Conservation (phyloP, 2,888 invertebrate species). For the Yponomeuta sedellus region DNA sequence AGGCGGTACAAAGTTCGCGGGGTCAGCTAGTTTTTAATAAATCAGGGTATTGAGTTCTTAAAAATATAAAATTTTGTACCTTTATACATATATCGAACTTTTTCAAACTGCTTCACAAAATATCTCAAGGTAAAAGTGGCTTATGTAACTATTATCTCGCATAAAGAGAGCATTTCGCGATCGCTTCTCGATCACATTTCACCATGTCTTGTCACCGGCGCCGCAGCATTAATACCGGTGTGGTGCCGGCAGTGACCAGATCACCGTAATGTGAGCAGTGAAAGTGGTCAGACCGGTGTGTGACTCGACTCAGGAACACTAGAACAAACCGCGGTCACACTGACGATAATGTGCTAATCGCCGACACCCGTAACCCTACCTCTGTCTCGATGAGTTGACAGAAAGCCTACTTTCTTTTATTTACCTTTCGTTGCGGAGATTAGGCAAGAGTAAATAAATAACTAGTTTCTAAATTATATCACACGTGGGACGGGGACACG, state of each 20-base stretch:
- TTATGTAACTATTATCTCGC: too few relatives aligned
- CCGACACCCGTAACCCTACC: background rate
- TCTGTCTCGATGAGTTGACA: background rate
- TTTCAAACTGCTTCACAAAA: too few relatives aligned
- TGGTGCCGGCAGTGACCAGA: slow-evolving; percentile 2
- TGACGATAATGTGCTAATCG: background rate
- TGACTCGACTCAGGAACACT: slow-evolving; percentile 20
- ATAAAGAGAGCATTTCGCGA: background rate
- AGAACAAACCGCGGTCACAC: background rate
- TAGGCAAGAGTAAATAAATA: background rate
- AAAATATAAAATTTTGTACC: too few relatives aligned
- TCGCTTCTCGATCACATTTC: background rate
- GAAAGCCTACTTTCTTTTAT: background rate
- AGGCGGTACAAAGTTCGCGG: too few relatives aligned
- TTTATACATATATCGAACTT: too few relatives aligned
- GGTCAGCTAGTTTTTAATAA: too few relatives aligned
- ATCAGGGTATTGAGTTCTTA: too few relatives aligned
- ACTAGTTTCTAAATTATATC: background rate
- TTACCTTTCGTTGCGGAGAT: background rate
- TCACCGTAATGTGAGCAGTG: slow-evolving; percentile 29
- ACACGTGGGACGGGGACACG: too few relatives aligned
- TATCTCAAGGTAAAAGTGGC: too few relatives aligned
- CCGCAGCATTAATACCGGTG: background rate
- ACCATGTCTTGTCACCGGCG: background rate
- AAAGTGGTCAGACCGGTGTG: slow-evolving; percentile 39